Percentiles rank a stretch among this genome's conserved stretches.
phyloP scores from a whole-genome alignment of 1,140 invertebrate species.

The Drusus annulatus region DNA sequence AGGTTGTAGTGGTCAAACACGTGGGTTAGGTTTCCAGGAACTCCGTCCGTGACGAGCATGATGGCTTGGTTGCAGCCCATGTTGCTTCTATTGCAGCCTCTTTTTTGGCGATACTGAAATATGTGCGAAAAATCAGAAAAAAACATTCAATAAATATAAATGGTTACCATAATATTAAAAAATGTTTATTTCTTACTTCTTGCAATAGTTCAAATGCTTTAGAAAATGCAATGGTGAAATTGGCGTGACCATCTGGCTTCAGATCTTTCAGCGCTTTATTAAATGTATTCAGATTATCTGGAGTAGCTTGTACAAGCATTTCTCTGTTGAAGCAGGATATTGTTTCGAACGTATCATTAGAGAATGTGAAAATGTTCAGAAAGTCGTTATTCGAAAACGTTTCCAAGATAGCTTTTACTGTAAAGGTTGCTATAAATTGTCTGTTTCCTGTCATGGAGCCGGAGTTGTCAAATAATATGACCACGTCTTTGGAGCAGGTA shows the following conservation, averaged over 20 bases:
- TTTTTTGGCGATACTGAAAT: conserved; percentile 70
- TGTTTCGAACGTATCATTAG: conserved; percentile 76
- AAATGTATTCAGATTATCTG: conserved; percentile 88
- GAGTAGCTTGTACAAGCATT: conserved; percentile 91
- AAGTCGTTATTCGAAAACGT: conserved; percentile 99
- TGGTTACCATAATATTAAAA: no score
- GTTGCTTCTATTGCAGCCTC: conserved; percentile 73
- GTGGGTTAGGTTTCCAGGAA: conserved; percentile 91
- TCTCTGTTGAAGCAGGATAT: conserved; percentile 85
- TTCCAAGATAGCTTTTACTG: conserved; percentile 90
- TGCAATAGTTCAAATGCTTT: conserved; percentile 89
- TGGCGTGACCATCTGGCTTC: conserved; percentile 85
- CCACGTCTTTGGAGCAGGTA: conserved; percentile 96
- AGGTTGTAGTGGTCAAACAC: conserved; percentile 92
- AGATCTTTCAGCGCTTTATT: conserved; percentile 80
- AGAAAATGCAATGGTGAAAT: conserved; percentile 88
- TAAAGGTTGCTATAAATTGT: conserved; percentile 77
- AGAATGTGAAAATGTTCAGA: conserved; percentile 91
- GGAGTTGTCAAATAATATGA: conserved; percentile 95
- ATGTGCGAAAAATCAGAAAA: neutral
- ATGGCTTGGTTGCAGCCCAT: conserved; percentile 95
- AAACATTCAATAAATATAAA: no score
- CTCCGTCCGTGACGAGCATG: conserved; percentile 98
- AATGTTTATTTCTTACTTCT: conserved; percentile 70
- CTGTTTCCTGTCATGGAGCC: conserved; percentile 97